A percentile compares a stretch with the other conserved stretches of the same genome.
These are phyloP conservation scores for Acridotheres tristis DNA, from an alignment of 2,797 vertebrate genomes.

Conservation along the genomic window DNA sequence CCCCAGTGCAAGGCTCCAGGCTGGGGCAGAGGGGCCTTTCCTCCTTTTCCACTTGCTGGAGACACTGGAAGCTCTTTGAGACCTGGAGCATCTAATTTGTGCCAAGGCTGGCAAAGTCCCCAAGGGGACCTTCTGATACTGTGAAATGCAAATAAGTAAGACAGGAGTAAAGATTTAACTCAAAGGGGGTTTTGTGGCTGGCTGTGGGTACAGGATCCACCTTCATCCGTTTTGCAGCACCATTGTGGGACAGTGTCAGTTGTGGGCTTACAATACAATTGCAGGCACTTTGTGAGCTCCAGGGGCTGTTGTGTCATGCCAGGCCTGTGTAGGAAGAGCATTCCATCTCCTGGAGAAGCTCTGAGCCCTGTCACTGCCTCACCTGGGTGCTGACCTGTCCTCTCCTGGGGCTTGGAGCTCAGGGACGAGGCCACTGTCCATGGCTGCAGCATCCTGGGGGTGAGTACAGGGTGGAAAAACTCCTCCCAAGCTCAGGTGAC, in stretches of 20 bases:
- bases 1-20: background rate
- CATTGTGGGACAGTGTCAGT: fast-evolving
- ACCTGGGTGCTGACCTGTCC: background rate
- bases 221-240: background rate
- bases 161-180: background rate
- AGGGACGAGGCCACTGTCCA: fast-evolving
- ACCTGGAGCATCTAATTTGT: too few relatives aligned
- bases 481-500: background rate
- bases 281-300: background rate
- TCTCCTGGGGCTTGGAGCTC: background rate
- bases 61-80: background rate
- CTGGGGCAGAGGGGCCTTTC: background rate
- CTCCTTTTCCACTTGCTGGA: background rate
- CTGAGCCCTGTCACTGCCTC: background rate
- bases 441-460: background rate
- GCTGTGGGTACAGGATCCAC: background rate
- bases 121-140: too few relatives aligned
- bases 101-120: background rate
- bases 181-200: background rate
- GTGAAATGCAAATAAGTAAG: background rate
- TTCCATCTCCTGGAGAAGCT: background rate
- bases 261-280: background rate
- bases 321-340: background rate
- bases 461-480: background rate
- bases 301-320: too few relatives aligned